Percentiles rank a stretch among this genome's conserved stretches.
Conservation (phyloP, 2,888 invertebrate genomes). For the Byasa hedistus region DNA sequence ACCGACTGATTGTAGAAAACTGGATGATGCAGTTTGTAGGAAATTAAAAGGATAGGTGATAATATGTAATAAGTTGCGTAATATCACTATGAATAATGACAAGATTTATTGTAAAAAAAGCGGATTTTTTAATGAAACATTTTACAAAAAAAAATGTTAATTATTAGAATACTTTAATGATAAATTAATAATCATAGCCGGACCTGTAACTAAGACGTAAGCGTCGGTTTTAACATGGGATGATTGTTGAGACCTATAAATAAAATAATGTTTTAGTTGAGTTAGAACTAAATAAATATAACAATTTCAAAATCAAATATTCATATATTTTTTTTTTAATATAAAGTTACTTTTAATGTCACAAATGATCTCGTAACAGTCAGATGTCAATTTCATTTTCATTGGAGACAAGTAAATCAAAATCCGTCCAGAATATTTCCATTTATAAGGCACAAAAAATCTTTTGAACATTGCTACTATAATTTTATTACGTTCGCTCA, state of each 20-base stretch:
- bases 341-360: no score
- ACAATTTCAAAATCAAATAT: no score
- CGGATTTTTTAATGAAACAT: neutral
- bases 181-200: neutral
- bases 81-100: neutral
- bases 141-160: neutral
- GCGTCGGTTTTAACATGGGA: neutral
- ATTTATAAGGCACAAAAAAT: constrained; percentile 6
- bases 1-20: constrained; percentile 28
- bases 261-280: no score
- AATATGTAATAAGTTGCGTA: constrained; percentile 8
- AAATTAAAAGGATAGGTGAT: constrained; percentile 15
- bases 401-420: constrained; percentile 5
- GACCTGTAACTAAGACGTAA: neutral
- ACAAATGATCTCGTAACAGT: no score
- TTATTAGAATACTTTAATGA: neutral
- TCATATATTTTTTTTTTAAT: no score
- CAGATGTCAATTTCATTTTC: neutral
- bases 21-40: constrained; percentile 16
- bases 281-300: no score
- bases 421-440: constrained; percentile 27
- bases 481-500: neutral
- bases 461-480: neutral
- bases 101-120: neutral
- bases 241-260: no score